These are phyloP conservation scores for Cebus imitator DNA, from an alignment of 2,113 vertebrate genomes.

Conservation along the genomic window DNA sequence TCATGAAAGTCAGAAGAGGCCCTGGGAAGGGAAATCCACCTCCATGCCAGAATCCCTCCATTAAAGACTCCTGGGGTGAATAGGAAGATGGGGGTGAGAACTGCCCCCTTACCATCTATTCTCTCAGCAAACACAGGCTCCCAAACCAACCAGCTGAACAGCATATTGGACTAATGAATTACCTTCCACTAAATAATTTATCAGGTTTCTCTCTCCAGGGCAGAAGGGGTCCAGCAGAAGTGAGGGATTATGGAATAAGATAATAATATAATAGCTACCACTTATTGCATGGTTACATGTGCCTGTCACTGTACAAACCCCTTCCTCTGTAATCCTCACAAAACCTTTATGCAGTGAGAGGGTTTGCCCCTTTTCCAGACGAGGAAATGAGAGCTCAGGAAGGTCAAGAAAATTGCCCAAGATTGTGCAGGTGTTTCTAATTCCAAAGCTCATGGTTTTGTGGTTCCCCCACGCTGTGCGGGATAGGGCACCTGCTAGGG, in stretches of 20 bases:
- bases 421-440: background rate
- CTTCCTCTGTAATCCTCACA: background rate
- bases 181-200: background rate
- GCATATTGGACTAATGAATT: background rate
- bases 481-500: background rate
- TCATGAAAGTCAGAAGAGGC: background rate
- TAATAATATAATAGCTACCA: background rate
- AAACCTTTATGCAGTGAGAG: background rate
- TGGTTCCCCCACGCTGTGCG: accelerated
- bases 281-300: background rate
- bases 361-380: background rate
- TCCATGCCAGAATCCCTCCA: background rate
- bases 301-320: background rate
- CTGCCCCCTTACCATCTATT: background rate
- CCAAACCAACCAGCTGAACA: accelerated
- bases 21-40: background rate
- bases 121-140: background rate
- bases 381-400: background rate
- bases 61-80: background rate
- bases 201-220: background rate
- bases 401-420: background rate
- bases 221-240: background rate
- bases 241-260: background rate
- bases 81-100: background rate
- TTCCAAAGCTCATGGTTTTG: background rate